These are phyloP conservation scores for Phylloscopus whistleri DNA, from an alignment of 2,113 vertebrate species.

Conservation along the genomic window DNA sequence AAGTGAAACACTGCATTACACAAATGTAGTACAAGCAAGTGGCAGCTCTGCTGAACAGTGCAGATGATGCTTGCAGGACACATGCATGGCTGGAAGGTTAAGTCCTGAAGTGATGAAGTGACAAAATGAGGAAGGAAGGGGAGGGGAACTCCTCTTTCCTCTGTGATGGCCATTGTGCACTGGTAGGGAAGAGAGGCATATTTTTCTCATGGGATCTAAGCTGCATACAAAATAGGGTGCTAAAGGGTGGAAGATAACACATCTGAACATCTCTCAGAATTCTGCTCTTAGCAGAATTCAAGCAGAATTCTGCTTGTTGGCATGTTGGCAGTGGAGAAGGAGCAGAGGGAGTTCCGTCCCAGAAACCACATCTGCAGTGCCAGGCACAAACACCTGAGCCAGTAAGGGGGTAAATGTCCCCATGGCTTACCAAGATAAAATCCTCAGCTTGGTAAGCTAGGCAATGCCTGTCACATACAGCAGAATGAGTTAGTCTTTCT, in stretches of 20 bases:
- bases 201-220: not conserved
- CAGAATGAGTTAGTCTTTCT: not conserved
- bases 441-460: not conserved
- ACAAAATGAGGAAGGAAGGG: too few species aligned
- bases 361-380: not conserved
- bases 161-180: not conserved
- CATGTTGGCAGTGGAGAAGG: not conserved
- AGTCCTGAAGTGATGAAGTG: not conserved
- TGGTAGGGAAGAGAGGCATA: not conserved
- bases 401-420: not conserved
- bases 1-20: not conserved
- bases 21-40: not conserved
- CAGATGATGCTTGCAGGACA: not conserved
- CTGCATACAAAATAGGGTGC: not conserved
- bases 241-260: not conserved
- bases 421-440: not conserved
- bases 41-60: accelerated
- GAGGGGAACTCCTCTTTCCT: not conserved
- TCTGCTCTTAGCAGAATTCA: not conserved
- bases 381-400: not conserved
- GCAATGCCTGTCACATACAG: not conserved
- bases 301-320: not conserved
- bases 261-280: not conserved
- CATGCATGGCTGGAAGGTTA: not conserved
- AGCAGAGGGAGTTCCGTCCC: not conserved